Percentiles rank a stretch among this genome's conserved stretches.
These are phyloP conservation scores for Clamator glandarius DNA, from an alignment of 2,797 vertebrate species.

Conservation along the genomic window DNA sequence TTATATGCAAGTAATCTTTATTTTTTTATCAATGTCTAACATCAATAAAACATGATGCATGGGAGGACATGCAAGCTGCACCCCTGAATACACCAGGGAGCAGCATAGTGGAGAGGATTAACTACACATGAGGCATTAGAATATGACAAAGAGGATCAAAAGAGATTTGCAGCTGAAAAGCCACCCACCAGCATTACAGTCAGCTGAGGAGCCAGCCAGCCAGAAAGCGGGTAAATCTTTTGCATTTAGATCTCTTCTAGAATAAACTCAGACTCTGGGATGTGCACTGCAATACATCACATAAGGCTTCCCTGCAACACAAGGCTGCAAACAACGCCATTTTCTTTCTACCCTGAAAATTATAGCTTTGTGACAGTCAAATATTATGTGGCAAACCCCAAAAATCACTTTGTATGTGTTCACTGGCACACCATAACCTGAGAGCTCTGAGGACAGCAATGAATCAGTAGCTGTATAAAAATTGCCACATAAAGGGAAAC, in stretches of 20 bases:
- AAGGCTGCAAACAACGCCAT: background rate
- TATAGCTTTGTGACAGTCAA: background rate
- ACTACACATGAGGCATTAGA: constrained; percentile 50
- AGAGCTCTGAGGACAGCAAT: background rate
- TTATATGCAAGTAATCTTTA: background rate
- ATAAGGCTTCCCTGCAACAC: background rate
- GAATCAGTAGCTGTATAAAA: background rate
- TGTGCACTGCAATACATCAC: background rate
- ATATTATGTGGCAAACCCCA: background rate
- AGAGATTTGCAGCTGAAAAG: constrained; percentile 63
- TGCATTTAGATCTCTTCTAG: background rate
- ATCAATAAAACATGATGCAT: background rate
- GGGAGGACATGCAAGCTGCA: background rate
- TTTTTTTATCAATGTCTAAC: background rate
- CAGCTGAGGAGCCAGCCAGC: background rate
- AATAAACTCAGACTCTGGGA: background rate
- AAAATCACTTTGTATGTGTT: background rate
- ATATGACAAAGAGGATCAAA: constrained; percentile 69
- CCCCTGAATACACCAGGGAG: background rate
- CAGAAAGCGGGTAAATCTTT: background rate
- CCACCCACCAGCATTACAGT: constrained; percentile 42
- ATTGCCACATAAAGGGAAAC: background rate
- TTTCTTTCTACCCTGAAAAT: background rate
- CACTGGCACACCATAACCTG: accelerated
- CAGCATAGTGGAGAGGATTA: constrained; percentile 51